These are phyloP conservation scores for Atlantisia rogersi DNA, from an alignment of 2,113 vertebrate genomes.

Conservation along the genomic window DNA sequence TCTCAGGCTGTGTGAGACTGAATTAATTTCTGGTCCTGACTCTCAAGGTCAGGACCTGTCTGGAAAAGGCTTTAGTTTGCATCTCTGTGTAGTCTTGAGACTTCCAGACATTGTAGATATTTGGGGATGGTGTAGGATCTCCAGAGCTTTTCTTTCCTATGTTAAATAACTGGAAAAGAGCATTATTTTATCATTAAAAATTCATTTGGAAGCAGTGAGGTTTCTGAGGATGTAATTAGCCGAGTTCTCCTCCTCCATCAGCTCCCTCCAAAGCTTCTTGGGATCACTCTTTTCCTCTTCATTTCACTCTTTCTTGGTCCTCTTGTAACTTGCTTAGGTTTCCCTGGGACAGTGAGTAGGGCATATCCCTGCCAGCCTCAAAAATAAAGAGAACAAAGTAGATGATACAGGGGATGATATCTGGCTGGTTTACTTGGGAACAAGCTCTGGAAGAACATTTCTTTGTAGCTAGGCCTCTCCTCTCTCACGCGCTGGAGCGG, in stretches of 20 bases:
- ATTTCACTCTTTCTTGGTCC: constrained; percentile 28
- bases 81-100: background rate
- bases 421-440: background rate
- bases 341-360: background rate
- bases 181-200: constrained; percentile 63
- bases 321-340: background rate
- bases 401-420: background rate
- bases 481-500: background rate
- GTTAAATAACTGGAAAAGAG: constrained; percentile 28
- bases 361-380: background rate
- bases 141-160: background rate
- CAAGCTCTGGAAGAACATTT: background rate
- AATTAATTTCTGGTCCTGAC: background rate
- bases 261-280: constrained; percentile 39
- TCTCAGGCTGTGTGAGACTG: background rate
- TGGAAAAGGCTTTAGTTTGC: background rate
- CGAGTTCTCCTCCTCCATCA: constrained; percentile 50
- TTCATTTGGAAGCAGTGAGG: constrained; percentile 50
- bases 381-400: background rate
- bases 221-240: constrained; percentile 58
- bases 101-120: background rate
- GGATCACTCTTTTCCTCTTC: constrained; percentile 19
- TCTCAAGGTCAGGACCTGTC: background rate
- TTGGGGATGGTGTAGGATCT: background rate
- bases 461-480: background rate